Conservation (phyloP, 1,140 invertebrate genomes). For the Drosophila pandora region DNA sequence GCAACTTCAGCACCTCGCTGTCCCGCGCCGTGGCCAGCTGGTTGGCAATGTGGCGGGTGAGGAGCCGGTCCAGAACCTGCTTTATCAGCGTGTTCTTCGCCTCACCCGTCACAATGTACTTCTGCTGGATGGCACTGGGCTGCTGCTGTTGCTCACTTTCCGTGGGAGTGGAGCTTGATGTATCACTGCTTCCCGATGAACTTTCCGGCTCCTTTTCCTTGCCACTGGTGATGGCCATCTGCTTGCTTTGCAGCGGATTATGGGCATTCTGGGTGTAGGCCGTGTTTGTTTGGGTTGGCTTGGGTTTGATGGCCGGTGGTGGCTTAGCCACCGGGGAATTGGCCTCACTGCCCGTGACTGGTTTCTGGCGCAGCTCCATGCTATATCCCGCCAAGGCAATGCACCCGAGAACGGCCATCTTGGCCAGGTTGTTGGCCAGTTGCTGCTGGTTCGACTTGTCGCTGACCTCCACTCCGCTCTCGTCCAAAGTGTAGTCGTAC, state of each 20-base stretch:
- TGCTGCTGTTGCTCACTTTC: constrained; percentile 64
- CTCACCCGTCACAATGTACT: constrained; percentile 70
- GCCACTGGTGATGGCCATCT: constrained; percentile 69
- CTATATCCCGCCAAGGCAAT: constrained; percentile 90
- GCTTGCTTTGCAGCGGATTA: constrained; percentile 79
- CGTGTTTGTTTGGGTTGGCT: constrained; percentile 50
- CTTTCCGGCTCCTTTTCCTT: constrained; percentile 40
- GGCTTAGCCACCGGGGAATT: constrained; percentile 57
- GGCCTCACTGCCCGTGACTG: constrained; percentile 56
- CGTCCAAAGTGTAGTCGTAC: constrained; percentile 99
- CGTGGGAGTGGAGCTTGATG: constrained; percentile 60
- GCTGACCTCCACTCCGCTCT: constrained; percentile 95
- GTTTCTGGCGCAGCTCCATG: constrained; percentile 65
- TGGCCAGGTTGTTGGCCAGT: constrained; percentile 95
- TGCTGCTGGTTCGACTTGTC: constrained; percentile 95
- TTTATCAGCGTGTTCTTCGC: constrained; percentile 77
- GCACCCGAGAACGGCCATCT: constrained; percentile 93
- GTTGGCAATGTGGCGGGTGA: constrained; percentile 95
- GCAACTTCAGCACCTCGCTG: constrained; percentile 89
- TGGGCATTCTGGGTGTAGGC: constrained; percentile 81
- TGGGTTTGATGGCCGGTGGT: constrained; percentile 62
- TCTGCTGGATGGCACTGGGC: constrained; percentile 59
- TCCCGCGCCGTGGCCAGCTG: constrained; percentile 87
- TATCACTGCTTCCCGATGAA: constrained; percentile 65
- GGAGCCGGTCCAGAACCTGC: constrained; percentile 89